phyloP scores from a whole-genome alignment of 2,797 vertebrate species.

The Poecilia wingei region DNA sequence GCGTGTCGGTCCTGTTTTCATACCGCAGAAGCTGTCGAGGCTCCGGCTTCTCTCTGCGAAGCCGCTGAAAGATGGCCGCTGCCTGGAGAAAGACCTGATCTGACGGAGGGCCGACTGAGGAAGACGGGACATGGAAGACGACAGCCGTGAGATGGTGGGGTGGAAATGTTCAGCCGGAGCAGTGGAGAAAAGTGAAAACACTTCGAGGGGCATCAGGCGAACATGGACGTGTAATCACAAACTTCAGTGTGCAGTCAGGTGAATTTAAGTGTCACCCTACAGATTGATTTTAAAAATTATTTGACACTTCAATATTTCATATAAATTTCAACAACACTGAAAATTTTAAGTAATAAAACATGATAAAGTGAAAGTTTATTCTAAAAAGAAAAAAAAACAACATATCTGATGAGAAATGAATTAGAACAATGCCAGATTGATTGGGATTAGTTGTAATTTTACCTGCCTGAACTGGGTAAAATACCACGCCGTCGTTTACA shows the following conservation, averaged over 20 bases:
- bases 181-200: not conserved
- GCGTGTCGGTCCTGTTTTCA: constrained; percentile 54
- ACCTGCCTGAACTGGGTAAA: not conserved
- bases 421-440: not conserved
- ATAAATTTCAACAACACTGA: not conserved
- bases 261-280: not conserved
- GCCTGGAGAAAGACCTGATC: constrained; percentile 85
- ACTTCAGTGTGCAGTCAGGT: not conserved
- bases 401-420: not conserved
- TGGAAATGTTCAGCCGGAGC: not conserved
- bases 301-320: not conserved
- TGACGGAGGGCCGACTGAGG: constrained; percentile 52
- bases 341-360: not conserved
- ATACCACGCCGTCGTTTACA: not conserved
- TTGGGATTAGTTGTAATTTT: not conserved
- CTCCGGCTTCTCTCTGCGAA: constrained; percentile 76
- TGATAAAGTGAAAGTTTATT: not conserved
- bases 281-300: not conserved
- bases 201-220: not conserved
- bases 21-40: constrained; percentile 75
- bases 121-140: not conserved
- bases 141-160: too few relatives aligned
- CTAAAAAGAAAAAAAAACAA: not conserved
- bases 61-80: constrained; percentile 86
- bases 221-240: not conserved